Evolutionary conservation across 2,113 vertebrate species (phyloP), one percentile per base, ranked within the genome.

Genomic region (Agelaius tricolor): DNA sequence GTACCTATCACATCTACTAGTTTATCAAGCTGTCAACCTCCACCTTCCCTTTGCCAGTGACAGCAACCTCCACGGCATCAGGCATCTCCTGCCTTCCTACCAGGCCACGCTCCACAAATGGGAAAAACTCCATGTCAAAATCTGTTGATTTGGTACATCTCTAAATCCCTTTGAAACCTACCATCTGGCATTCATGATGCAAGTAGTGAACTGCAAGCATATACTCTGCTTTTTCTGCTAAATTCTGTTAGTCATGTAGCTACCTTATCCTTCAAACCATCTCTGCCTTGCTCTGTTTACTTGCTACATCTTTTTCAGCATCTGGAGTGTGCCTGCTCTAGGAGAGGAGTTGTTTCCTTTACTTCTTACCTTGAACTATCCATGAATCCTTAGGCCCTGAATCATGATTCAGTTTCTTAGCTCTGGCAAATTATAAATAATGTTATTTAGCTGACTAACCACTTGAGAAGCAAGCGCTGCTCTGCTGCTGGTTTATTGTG

Each of bases 131-230:
- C 89, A 84, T 91, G 84, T 96, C 91, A 95, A 82, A 97, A 95
- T 96, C 91, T 92, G 94, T 96, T 94, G 81, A 92, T 91, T 92
- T 87, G 95, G 91, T 91, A 72, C 69, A 39, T 96, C 89, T 89
- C 89, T 84, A 78, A 97, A 94, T 96, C 87, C 94, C 84, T 89
- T 94, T 94, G 94, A 97, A 95, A 97, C 81, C 84, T 72, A 94
- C 96, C 96, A 97, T 97, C 96, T 97, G 96, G 95, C 87, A 92
- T 94, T 94, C 69, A 52, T 75, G 65, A 93, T 94, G 90, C 95
- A 97, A 95, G 83, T 54, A 91, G 91, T 75, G 94, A 96, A 89
- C 87, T 94, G 94, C 89, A 95, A 86, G 76, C 84, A 92, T 39
- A 87, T 81, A 84, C 73, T 89, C 89, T 87, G 80, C n/a, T 91